phyloP scores from a whole-genome alignment of 2,113 vertebrate species.

The Stigmatopora argus region DNA sequence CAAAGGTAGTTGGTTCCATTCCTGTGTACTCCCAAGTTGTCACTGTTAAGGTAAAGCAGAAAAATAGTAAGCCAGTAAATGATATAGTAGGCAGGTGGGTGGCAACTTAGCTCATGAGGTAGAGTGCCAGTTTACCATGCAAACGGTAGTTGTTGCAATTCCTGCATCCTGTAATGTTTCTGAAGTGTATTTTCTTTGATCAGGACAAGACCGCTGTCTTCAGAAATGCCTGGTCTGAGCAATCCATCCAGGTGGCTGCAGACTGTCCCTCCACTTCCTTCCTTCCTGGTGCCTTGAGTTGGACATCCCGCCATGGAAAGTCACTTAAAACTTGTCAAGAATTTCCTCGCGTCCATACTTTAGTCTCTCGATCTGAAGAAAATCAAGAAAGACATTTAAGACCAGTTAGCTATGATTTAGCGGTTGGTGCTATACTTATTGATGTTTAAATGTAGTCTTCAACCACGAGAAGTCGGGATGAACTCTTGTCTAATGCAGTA shows the following conservation, averaged over 20 bases:
- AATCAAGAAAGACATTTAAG: background rate
- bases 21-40: too few relatives aligned
- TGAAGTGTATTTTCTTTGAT: background rate
- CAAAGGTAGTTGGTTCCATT: too few relatives aligned
- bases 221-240: background rate
- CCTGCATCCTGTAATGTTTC: too few relatives aligned
- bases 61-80: too few relatives aligned
- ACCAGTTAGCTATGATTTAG: conserved; percentile 23
- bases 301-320: conserved; percentile 24
- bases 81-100: too few relatives aligned
- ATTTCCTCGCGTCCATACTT: conserved; percentile 11
- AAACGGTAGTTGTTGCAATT: too few relatives aligned
- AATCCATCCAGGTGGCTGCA: background rate
- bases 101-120: too few relatives aligned
- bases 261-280: conserved; percentile 24
- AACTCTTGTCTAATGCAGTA: background rate
- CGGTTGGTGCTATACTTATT: conserved; percentile 44
- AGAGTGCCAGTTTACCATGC: too few relatives aligned
- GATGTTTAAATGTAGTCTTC: conserved; percentile 16
- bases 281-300: conserved; percentile 59
- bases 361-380: background rate
- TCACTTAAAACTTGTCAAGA: conserved; percentile 41
- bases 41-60: too few relatives aligned
- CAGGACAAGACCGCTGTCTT: background rate
- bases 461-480: background rate